phyloP scores from a whole-genome alignment of 1,140 invertebrate genomes.

The Ridgeia piscesae region DNA sequence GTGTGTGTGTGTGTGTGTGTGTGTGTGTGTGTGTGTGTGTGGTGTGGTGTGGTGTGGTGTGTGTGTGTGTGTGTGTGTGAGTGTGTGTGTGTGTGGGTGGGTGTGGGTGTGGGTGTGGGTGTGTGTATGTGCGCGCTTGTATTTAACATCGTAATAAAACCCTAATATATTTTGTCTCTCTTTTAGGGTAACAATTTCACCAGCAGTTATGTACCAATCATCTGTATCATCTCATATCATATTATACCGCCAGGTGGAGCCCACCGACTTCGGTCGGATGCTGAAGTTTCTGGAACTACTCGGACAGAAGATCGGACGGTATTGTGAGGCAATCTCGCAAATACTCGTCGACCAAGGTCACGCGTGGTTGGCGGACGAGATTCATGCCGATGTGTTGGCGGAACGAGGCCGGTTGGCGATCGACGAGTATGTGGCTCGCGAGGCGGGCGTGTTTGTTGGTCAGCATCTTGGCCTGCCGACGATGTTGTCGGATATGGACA shows the following conservation, averaged over 20 bases:
- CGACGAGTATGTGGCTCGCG: slow-evolving; percentile 9
- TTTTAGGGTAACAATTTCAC: no score
- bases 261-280: background rate
- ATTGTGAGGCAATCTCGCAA: background rate
- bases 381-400: background rate
- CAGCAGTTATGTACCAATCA: no score
- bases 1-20: no score
- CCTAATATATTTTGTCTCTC: no score
- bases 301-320: background rate
- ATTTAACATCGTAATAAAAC: background rate
- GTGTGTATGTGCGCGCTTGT: background rate
- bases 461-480: background rate
- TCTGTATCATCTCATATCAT: no score
- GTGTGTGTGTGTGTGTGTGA: background rate
- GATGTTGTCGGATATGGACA: background rate
- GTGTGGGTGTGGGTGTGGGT: no score
- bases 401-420: background rate
- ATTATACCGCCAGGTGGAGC: background rate
- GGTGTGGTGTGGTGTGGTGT: no score
- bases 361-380: slow-evolving; percentile 12
- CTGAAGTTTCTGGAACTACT: background rate
- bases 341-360: slow-evolving; percentile 11
- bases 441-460: background rate
- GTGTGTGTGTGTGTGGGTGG: background rate
- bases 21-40: no score